phyloP scores from a whole-genome alignment of 2,797 vertebrate species.

The Alosa sapidissima region DNA sequence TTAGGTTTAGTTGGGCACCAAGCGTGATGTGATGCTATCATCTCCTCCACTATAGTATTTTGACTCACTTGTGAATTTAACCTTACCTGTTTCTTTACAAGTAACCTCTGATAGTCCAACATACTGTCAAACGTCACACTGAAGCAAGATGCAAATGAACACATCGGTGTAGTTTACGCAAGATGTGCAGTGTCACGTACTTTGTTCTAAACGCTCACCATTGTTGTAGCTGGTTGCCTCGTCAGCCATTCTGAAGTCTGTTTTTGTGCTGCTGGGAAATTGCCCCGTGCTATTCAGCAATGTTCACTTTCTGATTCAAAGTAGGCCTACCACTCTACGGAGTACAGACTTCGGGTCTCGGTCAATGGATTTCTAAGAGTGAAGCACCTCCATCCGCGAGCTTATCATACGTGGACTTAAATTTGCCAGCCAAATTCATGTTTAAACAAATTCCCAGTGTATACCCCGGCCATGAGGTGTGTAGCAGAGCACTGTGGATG shows the following conservation, averaged over 20 bases:
- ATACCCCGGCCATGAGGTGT: conserved; percentile 40
- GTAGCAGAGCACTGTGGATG: conserved; percentile 51
- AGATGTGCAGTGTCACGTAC: conserved; percentile 57
- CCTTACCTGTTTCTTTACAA: background rate
- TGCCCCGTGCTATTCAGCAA: conserved; percentile 29
- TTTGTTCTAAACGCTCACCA: conserved; percentile 55
- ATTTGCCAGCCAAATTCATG: conserved; percentile 31
- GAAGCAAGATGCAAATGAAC: conserved; percentile 10
- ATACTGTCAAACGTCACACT: background rate
- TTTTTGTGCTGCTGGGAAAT: conserved; percentile 62
- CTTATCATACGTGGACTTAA: background rate
- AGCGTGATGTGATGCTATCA: background rate
- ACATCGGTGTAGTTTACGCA: conserved; percentile 42
- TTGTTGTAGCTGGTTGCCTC: conserved; percentile 55
- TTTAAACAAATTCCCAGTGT: conserved; percentile 26
- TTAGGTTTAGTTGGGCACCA: background rate
- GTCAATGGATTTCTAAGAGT: conserved; percentile 1
- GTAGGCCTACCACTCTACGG: background rate
- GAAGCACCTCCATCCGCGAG: background rate
- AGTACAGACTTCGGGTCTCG: background rate
- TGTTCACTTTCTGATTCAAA: conserved; percentile 13
- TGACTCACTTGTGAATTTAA: too few relatives aligned
- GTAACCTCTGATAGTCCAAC: background rate
- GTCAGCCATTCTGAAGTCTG: conserved; percentile 70
- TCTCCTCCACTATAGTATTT: background rate